Evolutionary conservation across 2,888 invertebrate genomes (phyloP), one percentile per base, ranked within the genome.

Genomic region (Calliopum simillimum): DNA sequence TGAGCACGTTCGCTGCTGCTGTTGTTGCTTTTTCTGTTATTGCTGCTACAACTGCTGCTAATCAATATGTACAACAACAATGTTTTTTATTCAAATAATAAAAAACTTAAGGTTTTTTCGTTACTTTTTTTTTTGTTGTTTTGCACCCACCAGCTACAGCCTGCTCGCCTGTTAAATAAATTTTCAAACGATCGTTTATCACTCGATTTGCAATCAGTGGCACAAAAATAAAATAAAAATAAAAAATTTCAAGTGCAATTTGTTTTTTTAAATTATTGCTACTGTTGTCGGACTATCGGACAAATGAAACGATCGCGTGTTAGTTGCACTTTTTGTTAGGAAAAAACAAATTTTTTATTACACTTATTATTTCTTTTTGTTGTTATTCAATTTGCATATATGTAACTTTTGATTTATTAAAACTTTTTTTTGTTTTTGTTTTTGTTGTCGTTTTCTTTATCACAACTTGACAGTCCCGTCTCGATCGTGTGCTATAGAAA

Each of bases 101-200:
- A 33, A 33, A 33, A 33, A 33, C 5, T 46, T 70, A 19, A 47
- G 44, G 41, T 25, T 19, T 55, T 51, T 21, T 62, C 62, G 33
- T 53, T 71, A 19, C 49, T 33, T 49, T 64, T 67, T 16, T 44
- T 16, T 16, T 61, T 61, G 61, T 46, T 51, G 12, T 13, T 43
- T 16, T 6, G 19, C 53, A 49, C 12, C 63, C 23, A 49, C 47
- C 2, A 33, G 33, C 25, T 6, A 25, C 8, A 6, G 56, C 73
- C 82, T 82, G 83, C 55, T 77, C 78, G 81, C 83, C 81, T 81
- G 81, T 79, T 82, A 79, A 76, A 79, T 82, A 75, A 76, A 77
- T 81, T 80, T 76, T 72, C 73, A 76, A 76, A 76, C 80, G 81
- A 82, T 81, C 79, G 79, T 80, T 82, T 82, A 83, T 82, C 80